phyloP scores from a whole-genome alignment of 2,797 vertebrate genomes.

The Denticeps clupeoides region DNA sequence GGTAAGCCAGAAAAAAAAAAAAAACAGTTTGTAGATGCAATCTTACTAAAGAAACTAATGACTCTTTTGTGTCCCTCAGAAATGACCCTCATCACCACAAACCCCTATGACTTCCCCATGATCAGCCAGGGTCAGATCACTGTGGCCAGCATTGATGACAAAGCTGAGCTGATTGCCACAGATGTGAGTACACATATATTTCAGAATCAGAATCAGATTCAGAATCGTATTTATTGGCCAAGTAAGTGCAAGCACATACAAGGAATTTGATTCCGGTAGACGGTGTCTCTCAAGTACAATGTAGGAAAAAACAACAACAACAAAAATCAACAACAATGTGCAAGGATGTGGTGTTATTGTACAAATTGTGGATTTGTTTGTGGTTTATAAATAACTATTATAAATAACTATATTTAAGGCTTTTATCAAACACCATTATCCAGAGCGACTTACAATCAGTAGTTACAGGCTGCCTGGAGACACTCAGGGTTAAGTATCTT shows the following conservation, averaged over 20 bases:
- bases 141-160: conserved; percentile 78
- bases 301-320: too few relatives aligned
- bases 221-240: too few relatives aligned
- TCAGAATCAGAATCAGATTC: too few relatives aligned
- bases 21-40: not conserved
- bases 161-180: conserved; percentile 75
- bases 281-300: too few relatives aligned
- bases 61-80: conserved; percentile 44
- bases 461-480: too few relatives aligned
- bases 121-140: conserved; percentile 76
- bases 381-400: not conserved
- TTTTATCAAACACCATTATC: too few relatives aligned
- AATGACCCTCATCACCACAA: conserved; percentile 74
- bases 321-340: too few relatives aligned
- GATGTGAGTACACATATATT: conserved; percentile 80
- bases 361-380: not conserved
- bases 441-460: too few relatives aligned
- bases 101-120: conserved; percentile 75
- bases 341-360: conserved; percentile 22
- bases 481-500: too few relatives aligned
- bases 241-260: too few relatives aligned
- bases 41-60: not conserved
- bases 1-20: conserved; percentile 41
- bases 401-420: too few relatives aligned
- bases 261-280: too few relatives aligned